Evolutionary conservation across 2,888 invertebrate species (phyloP).

Genomic region (Carpatolechia fugitivella): DNA sequence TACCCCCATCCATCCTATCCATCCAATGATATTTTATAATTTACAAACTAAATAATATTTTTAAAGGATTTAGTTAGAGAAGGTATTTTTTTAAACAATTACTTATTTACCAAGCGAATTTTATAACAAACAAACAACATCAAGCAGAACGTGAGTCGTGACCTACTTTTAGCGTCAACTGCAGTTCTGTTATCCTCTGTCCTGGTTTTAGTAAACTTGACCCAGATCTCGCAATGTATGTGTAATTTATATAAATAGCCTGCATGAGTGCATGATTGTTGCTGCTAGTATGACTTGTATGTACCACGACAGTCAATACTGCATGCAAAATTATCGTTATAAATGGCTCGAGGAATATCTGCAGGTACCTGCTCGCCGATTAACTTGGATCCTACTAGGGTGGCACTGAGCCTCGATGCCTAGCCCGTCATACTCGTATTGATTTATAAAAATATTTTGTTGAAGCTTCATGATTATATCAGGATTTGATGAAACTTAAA

Average conservation of each 20-base stretch:
- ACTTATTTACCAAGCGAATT: slow-evolving; percentile 2
- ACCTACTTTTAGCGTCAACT: slow-evolving; percentile 60
- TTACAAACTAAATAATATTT: too few species aligned
- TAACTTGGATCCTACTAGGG: too few species aligned
- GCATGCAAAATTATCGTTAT: neutral
- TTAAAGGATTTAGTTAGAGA: too few species aligned
- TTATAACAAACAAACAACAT: slow-evolving; percentile 9
- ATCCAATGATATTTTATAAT: too few species aligned
- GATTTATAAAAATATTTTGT: too few species aligned
- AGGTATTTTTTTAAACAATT: too few species aligned
- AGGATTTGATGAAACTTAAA: too few species aligned
- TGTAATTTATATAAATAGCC: slow-evolving; percentile 47
- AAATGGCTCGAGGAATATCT: neutral
- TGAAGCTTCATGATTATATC: too few species aligned
- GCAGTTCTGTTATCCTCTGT: slow-evolving; percentile 71
- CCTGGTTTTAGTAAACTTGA: slow-evolving; percentile 72
- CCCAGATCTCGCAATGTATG: slow-evolving; percentile 53
- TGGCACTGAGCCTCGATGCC: too few species aligned
- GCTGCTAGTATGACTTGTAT: neutral
- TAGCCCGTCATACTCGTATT: too few species aligned
- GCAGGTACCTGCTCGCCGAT: neutral
- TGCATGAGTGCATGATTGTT: slow-evolving; percentile 32
- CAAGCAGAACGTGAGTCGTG: slow-evolving; percentile 25
- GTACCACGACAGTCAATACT: neutral
- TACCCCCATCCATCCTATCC: too few species aligned